Evolutionary conservation across 2,888 invertebrate genomes (phyloP), one percentile per base, ranked within the genome.

Genomic region (Meteorus colon): DNA sequence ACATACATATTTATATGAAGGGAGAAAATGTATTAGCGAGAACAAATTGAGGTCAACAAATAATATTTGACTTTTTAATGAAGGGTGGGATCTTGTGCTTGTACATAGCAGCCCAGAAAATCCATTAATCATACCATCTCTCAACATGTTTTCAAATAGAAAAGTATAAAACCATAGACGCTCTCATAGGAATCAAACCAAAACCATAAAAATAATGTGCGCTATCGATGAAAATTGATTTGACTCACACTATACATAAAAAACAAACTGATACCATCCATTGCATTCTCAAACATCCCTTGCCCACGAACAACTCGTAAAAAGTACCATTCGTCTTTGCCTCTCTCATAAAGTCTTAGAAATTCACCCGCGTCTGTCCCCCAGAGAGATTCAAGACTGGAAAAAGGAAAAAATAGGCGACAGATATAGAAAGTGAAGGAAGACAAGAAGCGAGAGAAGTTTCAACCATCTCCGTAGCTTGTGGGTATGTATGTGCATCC

Each of bases 31-130:
- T 55, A 55, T 55, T 55, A 55, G 55, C 24, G 60, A 65, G 41
- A 73, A 77, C 77, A 81, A 77, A 72, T 78, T 77, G 74, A 74
- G 74, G 78, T 77, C 77, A 77, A 74, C 75, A 73, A 51, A 73
- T 77, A 79, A 81, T 78, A 81, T 81, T 80, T 81, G 80, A 81
- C 81, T 81, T 81, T 79, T 72, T 81, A 81, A 81, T 78, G 73
- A 77, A 70, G 75, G 68, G 48, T 37, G 60, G 77, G 75, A 78
- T 80, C 79, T 74, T 63, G 68, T 70, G 75, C 51, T 63, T 71
- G 67, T 77, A 78, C 72, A 77, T 77, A 77, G 70, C 69, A 59
- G 73, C 75, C 65, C 71, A 68, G 59, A 62, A 76, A 77, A 80
- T 77, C 79, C 78, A 81, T 81, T 81, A 81, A 80, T 80, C 81